phyloP scores from a whole-genome alignment of 2,888 invertebrate species.

The Thelaira solivaga region DNA sequence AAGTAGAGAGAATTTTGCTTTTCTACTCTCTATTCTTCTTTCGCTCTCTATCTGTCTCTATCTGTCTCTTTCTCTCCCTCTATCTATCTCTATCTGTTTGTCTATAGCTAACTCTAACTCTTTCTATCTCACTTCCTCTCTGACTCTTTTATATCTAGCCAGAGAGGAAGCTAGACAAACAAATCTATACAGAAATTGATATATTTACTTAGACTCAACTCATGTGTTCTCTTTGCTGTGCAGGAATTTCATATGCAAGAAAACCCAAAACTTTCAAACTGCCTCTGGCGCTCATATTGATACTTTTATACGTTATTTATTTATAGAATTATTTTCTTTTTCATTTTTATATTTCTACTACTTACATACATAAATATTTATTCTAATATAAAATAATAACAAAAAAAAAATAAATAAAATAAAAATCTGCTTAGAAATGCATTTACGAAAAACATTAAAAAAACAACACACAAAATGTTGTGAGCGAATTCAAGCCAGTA shows the following conservation, averaged over 20 bases:
- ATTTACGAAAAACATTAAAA: too few species aligned
- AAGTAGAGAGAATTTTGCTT: neutral
- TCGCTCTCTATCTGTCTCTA: neutral
- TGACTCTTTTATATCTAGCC: neutral
- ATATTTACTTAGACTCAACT: too few species aligned
- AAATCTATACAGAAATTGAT: neutral
- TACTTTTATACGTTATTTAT: neutral
- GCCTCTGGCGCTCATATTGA: constrained; percentile 15
- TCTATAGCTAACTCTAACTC: too few species aligned
- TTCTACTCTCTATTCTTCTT: neutral
- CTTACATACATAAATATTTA: neutral
- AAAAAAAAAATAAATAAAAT: too few species aligned
- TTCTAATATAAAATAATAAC: neutral
- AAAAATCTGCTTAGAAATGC: constrained; percentile 20
- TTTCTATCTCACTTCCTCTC: neutral
- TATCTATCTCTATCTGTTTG: neutral
- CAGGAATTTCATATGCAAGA: neutral
- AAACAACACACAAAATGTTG: constrained; percentile 7
- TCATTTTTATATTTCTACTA: neutral
- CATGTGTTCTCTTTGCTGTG: too few species aligned
- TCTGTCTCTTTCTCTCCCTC: neutral
- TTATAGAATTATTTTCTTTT: neutral
- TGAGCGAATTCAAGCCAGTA: constrained; percentile 17
- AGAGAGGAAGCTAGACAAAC: constrained; percentile 44
- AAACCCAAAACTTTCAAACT: neutral